Conservation (phyloP, 2,888 invertebrate genomes). For the Mesorhabditis sp. region DNA sequence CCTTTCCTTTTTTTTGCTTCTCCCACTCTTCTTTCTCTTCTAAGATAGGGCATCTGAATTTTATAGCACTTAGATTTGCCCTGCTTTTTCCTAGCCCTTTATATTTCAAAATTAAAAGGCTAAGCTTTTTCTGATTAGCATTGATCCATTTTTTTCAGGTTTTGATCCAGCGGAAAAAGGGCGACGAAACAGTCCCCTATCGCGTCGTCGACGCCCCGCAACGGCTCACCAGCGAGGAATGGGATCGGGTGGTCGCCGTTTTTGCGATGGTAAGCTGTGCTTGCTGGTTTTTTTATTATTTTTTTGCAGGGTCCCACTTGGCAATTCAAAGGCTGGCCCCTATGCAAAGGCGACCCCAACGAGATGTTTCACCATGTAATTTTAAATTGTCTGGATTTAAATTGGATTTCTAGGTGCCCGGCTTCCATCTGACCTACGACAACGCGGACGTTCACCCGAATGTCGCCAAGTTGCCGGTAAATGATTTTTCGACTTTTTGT, state of each 20-base stretch:
- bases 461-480: conserved; percentile 94
- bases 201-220: conserved; percentile 91
- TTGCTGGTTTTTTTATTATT: neutral
- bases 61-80: no score
- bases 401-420: conserved; percentile 63
- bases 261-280: conserved; percentile 70
- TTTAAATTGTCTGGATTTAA: no score
- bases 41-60: no score
- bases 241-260: conserved; percentile 96
- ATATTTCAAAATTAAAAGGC: no score
- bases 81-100: no score
- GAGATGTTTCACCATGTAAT: conserved; percentile 90
- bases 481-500: conserved; percentile 68
- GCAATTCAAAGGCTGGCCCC: conserved; percentile 92
- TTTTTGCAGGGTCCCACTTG: conserved; percentile 87
- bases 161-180: conserved; percentile 65
- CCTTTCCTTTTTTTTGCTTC: no score
- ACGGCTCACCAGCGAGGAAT: conserved; percentile 83
- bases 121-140: no score
- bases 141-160: conserved; percentile 61
- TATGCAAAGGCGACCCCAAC: conserved; percentile 93
- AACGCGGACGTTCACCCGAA: conserved; percentile 85
- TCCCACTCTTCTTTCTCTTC: no score
- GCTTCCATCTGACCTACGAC: conserved; percentile 92
- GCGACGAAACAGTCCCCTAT: conserved; percentile 73